phyloP scores from a whole-genome alignment of 1,140 invertebrate species.

The Aphelenchoides avenae region DNA sequence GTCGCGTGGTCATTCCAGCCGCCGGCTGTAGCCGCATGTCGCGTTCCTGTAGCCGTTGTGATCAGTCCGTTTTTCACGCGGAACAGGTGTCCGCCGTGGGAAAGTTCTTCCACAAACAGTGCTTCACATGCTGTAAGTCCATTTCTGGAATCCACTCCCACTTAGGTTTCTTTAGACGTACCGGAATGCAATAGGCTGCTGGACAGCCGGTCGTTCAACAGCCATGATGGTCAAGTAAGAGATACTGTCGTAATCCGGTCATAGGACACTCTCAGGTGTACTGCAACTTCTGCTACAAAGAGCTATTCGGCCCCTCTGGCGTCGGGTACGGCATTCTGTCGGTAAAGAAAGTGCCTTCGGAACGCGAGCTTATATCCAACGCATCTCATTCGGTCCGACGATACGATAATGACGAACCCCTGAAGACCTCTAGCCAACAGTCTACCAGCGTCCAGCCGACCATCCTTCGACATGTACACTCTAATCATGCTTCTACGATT shows the following conservation, averaged over 20 bases:
- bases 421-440: background rate
- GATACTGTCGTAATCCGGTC: constrained; percentile 4
- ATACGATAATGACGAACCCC: too few relatives aligned
- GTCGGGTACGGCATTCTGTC: too few relatives aligned
- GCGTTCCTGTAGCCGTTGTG: constrained; percentile 11
- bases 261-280: constrained; percentile 10
- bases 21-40: too few relatives aligned
- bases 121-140: constrained; percentile 14
- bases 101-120: constrained; percentile 12
- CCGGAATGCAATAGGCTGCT: too few relatives aligned
- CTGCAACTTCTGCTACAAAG: constrained; percentile 4
- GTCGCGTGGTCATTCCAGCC: too few relatives aligned
- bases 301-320: background rate
- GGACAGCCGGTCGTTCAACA: too few relatives aligned
- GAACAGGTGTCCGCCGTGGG: constrained; percentile 8
- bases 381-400: too few relatives aligned
- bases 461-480: constrained; percentile 1
- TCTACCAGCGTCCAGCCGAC: background rate
- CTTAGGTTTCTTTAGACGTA: background rate
- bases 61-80: background rate
- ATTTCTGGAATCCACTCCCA: background rate
- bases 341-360: too few relatives aligned
- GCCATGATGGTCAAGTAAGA: constrained; percentile 4
- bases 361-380: too few relatives aligned
- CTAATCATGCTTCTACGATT: background rate